These are phyloP conservation scores for Hetaerina titia DNA, from an alignment of 2,888 invertebrate genomes.

Conservation along the genomic window DNA sequence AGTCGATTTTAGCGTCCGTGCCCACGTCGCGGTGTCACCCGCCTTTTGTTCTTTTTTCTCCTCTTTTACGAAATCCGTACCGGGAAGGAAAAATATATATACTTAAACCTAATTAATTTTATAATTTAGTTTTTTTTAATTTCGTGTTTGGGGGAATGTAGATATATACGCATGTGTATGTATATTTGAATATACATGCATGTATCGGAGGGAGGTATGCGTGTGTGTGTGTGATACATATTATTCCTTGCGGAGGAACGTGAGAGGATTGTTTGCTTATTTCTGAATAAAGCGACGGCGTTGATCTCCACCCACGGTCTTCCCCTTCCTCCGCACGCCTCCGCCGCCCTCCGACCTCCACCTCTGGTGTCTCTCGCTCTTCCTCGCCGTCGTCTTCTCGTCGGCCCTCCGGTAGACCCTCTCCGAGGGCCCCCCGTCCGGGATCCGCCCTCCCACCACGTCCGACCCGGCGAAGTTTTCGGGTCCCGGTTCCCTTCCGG, in stretches of 20 bases:
- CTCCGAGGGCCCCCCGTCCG: not conserved
- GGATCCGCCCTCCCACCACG: not conserved
- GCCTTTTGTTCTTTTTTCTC: not conserved
- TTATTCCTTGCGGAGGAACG: not conserved
- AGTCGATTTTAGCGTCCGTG: not conserved
- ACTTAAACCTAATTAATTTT: not conserved
- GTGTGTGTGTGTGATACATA: not conserved
- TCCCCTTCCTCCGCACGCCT: not conserved
- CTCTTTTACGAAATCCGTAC: not conserved
- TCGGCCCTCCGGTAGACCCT: not conserved
- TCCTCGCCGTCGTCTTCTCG: not conserved
- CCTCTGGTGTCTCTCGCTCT: not conserved
- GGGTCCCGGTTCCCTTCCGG: constrained; percentile 50
- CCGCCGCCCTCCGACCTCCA: not conserved
- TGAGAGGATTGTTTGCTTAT: not conserved
- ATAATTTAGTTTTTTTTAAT: not conserved
- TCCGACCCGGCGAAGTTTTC: not conserved
- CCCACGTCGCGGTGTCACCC: not conserved
- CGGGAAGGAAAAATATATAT: not conserved
- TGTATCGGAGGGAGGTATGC: too few relatives aligned
- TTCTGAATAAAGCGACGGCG: not conserved
- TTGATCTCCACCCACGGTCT: not conserved
- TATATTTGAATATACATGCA: too few relatives aligned
- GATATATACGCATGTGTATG: too few relatives aligned
- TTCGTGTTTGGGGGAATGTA: too few relatives aligned